Evolutionary conservation across 2,888 invertebrate genomes (phyloP), one percentile per base, ranked within the genome.

Genomic region (Drosophila setosimentum): DNA sequence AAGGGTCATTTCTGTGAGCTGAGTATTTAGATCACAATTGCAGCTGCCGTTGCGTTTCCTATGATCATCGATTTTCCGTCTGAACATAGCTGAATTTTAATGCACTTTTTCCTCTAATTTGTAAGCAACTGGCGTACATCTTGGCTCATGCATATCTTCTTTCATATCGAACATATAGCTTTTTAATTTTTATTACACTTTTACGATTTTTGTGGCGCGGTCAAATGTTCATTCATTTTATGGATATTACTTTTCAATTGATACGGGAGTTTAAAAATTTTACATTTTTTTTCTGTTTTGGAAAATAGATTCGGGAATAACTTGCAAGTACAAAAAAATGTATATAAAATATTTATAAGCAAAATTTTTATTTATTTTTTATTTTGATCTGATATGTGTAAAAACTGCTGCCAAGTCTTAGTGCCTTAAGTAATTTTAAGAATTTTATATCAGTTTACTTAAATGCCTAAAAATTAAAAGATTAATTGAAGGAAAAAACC

Each of bases 161-260:
- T 11, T 6, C 21, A 8, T 16, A 45, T 13, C 30, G 11, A 37
- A 2, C 0, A 21, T 2, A 24, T 16, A 45, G 27, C 10, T 18
- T 24, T 32, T 32, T 32, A 0, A 18, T 18, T 54, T 35, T 61
- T 24, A 53, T 42, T 42, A 6, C 33, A 27, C 27, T 21, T 51
- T 50, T n/a, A 49, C 59, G 30, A 2, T 7, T 30, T 29, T 27
- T 49, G 18, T 29, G 11, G 29, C 11, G 18, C 16, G 13, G 40
- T 37, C 76, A 78, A 76, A 73, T 71, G 73, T 54, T 68, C 73
- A 54, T 76, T 66, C 65, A 62, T 74, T 79, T 64, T 55, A 53
- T 59, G 61, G 58, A 76, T 77, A 74, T 74, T 75, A 68, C 30
- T 60, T 69, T 77, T 78, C 74, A 81, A 83, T 84, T 73, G 72